Conservation (phyloP, 2,113 vertebrate genomes). For the Agapornis roseicollis region DNA sequence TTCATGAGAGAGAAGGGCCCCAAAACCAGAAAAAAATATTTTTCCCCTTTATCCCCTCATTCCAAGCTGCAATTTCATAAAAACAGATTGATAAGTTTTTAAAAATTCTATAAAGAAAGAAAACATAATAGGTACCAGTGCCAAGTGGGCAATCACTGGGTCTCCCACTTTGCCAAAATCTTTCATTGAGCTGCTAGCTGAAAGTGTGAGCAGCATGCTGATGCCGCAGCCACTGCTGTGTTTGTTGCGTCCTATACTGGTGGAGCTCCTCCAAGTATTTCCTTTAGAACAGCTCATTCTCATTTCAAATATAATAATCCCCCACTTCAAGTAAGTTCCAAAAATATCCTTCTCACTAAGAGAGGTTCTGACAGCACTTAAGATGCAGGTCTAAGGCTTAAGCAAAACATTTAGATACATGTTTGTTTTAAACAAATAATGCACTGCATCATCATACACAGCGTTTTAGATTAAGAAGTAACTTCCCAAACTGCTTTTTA, state of each 20-base stretch:
- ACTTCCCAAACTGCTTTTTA: neutral
- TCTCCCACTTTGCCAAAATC: slow-evolving; percentile 35
- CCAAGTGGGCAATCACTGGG: slow-evolving; percentile 4
- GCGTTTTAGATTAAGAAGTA: neutral
- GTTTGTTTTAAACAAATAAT: neutral
- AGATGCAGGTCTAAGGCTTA: neutral
- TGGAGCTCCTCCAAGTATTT: neutral
- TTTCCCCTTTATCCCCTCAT: neutral
- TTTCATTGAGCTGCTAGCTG: slow-evolving; percentile 46
- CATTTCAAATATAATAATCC: neutral
- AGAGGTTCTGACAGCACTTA: neutral
- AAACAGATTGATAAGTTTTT: neutral
- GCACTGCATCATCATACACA: neutral
- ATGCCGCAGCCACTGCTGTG: slow-evolving; percentile 2
- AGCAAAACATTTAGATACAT: neutral
- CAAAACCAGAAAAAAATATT: neutral
- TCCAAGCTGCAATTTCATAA: neutral
- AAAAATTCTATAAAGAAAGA: neutral
- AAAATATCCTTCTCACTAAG: neutral
- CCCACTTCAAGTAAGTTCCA: neutral
- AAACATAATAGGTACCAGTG: neutral
- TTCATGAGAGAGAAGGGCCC: neutral
- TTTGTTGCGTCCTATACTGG: neutral
- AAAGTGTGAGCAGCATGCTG: slow-evolving; percentile 51
- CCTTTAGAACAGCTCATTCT: slow-evolving; percentile 5